Evolutionary conservation across 2,113 vertebrate genomes (phyloP).

Genomic region (Cyprinodon variegatus): DNA sequence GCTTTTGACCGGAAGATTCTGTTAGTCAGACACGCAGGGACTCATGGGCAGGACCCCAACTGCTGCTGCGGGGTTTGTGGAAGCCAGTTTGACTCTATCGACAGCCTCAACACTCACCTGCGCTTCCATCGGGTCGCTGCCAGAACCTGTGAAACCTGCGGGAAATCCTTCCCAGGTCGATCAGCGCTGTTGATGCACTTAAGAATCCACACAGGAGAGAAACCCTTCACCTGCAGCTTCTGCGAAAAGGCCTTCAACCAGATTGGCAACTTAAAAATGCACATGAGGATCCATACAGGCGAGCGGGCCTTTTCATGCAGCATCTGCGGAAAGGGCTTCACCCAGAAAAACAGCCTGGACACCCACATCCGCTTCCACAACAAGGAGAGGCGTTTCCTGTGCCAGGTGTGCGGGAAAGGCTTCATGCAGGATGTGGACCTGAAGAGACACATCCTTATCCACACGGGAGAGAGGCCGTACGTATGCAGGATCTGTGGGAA

Average conservation of each 20-base stretch:
- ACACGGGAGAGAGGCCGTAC: constrained; percentile 68
- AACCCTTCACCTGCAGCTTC: constrained; percentile 68
- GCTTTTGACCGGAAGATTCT: constrained; percentile 36
- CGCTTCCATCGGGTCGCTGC: constrained; percentile 23
- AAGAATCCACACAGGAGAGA: constrained; percentile 64
- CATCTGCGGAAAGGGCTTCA: constrained; percentile 70
- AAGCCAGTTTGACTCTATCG: constrained; percentile 42
- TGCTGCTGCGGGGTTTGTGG: constrained; percentile 60
- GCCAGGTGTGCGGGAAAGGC: constrained; percentile 66
- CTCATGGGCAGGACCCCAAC: constrained; percentile 35
- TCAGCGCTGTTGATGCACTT: constrained; percentile 72
- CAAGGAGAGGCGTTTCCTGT: constrained; percentile 63
- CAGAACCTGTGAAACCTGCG: constrained; percentile 68
- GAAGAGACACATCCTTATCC: constrained; percentile 64
- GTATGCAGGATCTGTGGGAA: constrained; percentile 58
- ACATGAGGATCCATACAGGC: constrained; percentile 80
- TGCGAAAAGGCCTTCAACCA: constrained; percentile 83
- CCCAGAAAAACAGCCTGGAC: constrained; percentile 65
- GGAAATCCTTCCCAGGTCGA: constrained; percentile 62
- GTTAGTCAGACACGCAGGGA: constrained; percentile 45
- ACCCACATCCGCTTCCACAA: constrained; percentile 82
- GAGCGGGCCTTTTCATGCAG: constrained; percentile 78
- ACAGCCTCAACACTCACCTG: constrained; percentile 44
- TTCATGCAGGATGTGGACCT: constrained; percentile 69
- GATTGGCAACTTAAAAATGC: constrained; percentile 80